A percentile compares a stretch with the other conserved stretches of the same genome.
phyloP scores from a whole-genome alignment of 2,797 vertebrate genomes.

The Enteromius argenteus region DNA sequence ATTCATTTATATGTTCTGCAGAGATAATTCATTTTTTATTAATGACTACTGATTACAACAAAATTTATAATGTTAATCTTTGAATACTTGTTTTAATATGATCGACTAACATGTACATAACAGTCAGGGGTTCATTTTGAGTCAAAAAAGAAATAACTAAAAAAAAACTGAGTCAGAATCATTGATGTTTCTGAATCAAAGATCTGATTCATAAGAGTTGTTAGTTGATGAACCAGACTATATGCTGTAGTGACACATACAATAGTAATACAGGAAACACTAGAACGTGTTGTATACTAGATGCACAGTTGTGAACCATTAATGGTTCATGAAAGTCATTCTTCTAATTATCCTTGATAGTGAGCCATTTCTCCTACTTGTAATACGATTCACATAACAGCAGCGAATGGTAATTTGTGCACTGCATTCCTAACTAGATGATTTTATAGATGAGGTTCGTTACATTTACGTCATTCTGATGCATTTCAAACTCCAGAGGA shows the following conservation, averaged over 20 bases:
- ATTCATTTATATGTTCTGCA: background rate
- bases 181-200: background rate
- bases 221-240: background rate
- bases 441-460: background rate
- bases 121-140: background rate
- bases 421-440: background rate
- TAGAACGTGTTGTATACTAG: background rate
- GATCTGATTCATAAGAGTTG: background rate
- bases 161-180: background rate
- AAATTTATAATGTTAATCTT: background rate
- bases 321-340: background rate
- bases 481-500: conserved; percentile 37
- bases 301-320: background rate
- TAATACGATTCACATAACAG: conserved; percentile 3
- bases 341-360: background rate
- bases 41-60: background rate
- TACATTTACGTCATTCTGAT: conserved; percentile 7
- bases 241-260: background rate
- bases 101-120: background rate
- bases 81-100: background rate
- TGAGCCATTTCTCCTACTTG: background rate
- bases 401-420: background rate
- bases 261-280: background rate
- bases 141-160: background rate
- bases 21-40: background rate